Evolutionary conservation across 1,140 invertebrate genomes (phyloP).

Genomic region (Stegodyphus dumicola): DNA sequence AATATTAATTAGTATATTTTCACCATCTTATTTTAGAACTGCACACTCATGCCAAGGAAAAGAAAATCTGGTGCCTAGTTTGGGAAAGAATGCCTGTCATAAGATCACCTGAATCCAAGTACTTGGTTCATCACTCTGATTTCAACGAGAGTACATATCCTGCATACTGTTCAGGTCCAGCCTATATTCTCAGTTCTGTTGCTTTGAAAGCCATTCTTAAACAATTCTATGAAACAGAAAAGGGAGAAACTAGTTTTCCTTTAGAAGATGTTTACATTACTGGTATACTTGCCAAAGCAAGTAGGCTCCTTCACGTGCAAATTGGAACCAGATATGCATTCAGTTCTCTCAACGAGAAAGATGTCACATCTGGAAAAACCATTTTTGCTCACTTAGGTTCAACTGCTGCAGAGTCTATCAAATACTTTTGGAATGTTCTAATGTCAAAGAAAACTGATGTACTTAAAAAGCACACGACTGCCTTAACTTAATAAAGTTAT

Average conservation of each 20-base stretch:
- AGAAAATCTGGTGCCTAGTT: constrained; percentile 29
- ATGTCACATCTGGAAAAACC: constrained; percentile 7
- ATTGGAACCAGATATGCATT: constrained; percentile 27
- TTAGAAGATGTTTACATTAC: constrained; percentile 29
- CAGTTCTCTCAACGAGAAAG: neutral
- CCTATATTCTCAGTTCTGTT: constrained; percentile 50
- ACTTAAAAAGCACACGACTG: no score
- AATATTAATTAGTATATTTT: no score
- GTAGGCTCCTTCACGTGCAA: constrained; percentile 1
- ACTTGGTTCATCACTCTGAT: neutral
- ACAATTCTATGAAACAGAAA: neutral
- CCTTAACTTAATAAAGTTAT: no score
- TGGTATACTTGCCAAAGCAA: neutral
- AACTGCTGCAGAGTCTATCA: neutral
- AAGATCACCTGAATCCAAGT: constrained; percentile 17
- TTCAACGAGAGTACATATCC: constrained; percentile 39
- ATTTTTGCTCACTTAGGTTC: constrained; percentile 39
- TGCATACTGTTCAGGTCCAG: constrained; percentile 62
- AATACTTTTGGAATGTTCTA: constrained; percentile 21
- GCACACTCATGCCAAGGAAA: neutral
- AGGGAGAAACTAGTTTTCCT: neutral
- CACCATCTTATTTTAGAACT: no score
- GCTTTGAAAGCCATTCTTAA: constrained; percentile 5
- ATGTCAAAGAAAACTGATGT: neutral
- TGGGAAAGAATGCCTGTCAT: constrained; percentile 47